These are phyloP conservation scores for Polyommatus icarus DNA, from an alignment of 2,888 invertebrate species.

Conservation along the genomic window DNA sequence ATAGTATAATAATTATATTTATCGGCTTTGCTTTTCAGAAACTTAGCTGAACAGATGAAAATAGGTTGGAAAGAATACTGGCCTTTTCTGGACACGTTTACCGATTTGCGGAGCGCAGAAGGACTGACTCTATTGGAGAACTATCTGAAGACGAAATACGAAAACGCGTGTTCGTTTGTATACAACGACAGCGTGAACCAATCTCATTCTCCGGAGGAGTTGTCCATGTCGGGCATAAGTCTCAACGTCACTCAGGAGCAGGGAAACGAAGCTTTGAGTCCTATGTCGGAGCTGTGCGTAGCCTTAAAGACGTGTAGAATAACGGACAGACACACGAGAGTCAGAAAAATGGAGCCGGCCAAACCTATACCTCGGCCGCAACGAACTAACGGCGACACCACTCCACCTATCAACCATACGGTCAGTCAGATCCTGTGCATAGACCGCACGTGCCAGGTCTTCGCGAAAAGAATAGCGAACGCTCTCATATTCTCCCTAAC, in stretches of 20 bases:
- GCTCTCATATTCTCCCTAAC: slow-evolving; percentile 80
- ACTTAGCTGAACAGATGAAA: slow-evolving; percentile 85
- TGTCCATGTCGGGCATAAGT: slow-evolving; percentile 61
- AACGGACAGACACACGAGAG: slow-evolving; percentile 59
- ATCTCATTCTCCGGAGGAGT: slow-evolving; percentile 55
- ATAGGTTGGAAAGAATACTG: slow-evolving; percentile 95
- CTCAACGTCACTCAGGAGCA: slow-evolving; percentile 52
- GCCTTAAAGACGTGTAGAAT: slow-evolving; percentile 80
- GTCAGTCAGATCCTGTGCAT: slow-evolving; percentile 70
- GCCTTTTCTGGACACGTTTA: slow-evolving; percentile 91
- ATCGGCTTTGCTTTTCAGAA: slow-evolving; percentile 61
- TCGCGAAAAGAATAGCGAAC: slow-evolving; percentile 85
- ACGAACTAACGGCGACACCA: slow-evolving; percentile 54
- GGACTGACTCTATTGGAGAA: slow-evolving; percentile 88
- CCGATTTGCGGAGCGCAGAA: slow-evolving; percentile 86
- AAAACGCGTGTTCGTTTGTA: slow-evolving; percentile 63
- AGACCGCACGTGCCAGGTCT: slow-evolving; percentile 79
- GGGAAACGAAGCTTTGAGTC: slow-evolving; percentile 64
- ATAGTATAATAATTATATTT: no score
- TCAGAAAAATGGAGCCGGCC: slow-evolving; percentile 63
- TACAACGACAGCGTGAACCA: slow-evolving; percentile 63
- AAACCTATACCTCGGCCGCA: slow-evolving; percentile 63
- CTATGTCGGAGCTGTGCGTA: slow-evolving; percentile 81
- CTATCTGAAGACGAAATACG: slow-evolving; percentile 82
- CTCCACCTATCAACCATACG: slow-evolving; percentile 57